Base-by-base conservation (phyloP, 2,797 vertebrate genomes). In the Iguana delicatissima region DNA sequence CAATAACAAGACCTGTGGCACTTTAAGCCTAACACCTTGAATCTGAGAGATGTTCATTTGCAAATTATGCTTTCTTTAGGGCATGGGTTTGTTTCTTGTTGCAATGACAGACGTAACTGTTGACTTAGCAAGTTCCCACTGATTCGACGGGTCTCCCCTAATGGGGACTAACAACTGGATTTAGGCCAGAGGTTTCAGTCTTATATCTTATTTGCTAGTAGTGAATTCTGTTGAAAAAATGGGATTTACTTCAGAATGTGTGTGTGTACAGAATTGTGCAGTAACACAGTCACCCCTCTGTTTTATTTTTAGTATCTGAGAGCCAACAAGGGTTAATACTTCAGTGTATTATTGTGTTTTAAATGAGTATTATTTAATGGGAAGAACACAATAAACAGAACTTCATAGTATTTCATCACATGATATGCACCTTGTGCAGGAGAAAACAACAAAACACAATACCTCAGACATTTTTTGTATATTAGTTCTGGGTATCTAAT, bases 401-500 rank as follows among this genome's bases (percentile, higher is more conserved):
- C 3, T 87, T 89, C 18, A 26, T 80, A 89, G 89, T 86, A 6
- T 82, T 90, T 84, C 4, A 35, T 35, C 91, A 0, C 8, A 90
- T 89, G 87, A 72, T 52, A 6, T 76, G 1, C 5, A 35, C 35
- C 89, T 84, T 77, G 6, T 76, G 42, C 9, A 69, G 59, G 90
- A 89, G 74, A 87, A 86, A 79, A 86, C 7, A 69, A 85, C 76
- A 87, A 69, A 80, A 91, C 87, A 88, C 18, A 86, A 8, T 55
- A 52, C 26, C 46, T 95, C 69, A 83, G 76, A 81, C 20, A 46
- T 93, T 84, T 1, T 10, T 32, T 69, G 50, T 59, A 5, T 32
- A 55, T 80, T 46, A 22, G 3, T 62, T 69, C 3, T 0, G 22
- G 86, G 46, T 82, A 29, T 18, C 85, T 90, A 32, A 64, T 1